Percentiles rank a stretch among this genome's conserved stretches.
Evolutionary conservation across 2,797 vertebrate genomes (phyloP).

Genomic region (Austrolebias charrua): DNA sequence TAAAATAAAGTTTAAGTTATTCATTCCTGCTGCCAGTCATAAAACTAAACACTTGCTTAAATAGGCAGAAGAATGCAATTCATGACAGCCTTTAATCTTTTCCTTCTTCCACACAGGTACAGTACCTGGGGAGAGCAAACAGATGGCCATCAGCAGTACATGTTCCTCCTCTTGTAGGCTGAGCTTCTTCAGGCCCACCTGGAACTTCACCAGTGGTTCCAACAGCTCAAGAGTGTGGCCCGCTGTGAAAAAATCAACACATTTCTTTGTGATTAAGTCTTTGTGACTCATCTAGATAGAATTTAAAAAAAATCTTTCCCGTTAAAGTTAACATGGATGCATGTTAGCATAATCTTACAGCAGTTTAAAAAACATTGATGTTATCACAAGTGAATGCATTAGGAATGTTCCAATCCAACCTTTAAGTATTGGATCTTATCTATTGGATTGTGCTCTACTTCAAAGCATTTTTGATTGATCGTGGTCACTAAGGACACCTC

Average conservation of each 20-base stretch:
- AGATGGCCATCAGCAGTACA: slow-evolving; percentile 98
- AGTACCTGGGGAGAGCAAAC: slow-evolving; percentile 90
- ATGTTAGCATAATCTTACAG: background rate
- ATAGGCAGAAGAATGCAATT: background rate
- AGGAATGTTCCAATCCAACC: background rate
- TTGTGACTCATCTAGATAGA: background rate
- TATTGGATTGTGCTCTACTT: background rate
- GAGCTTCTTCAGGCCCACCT: slow-evolving; percentile 95
- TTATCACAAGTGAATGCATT: background rate
- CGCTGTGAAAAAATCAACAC: slow-evolving; percentile 80
- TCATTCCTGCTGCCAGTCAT: too few relatives aligned
- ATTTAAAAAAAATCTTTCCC: background rate
- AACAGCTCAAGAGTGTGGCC: slow-evolving; percentile 93
- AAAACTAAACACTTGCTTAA: background rate
- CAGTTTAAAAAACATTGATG: background rate
- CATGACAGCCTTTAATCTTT: slow-evolving; percentile 1
- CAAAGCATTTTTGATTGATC: background rate
- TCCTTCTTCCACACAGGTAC: slow-evolving; percentile 27
- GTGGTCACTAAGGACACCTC: background rate
- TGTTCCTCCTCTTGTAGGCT: slow-evolving; percentile 94
- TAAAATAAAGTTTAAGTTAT: too few relatives aligned
- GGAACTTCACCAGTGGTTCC: slow-evolving; percentile 96
- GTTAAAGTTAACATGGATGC: background rate
- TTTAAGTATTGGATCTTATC: background rate
- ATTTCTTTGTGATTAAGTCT: slow-evolving; percentile 14